Conservation (phyloP, 2,113 vertebrate genomes). For the Odontesthes bonariensis region DNA sequence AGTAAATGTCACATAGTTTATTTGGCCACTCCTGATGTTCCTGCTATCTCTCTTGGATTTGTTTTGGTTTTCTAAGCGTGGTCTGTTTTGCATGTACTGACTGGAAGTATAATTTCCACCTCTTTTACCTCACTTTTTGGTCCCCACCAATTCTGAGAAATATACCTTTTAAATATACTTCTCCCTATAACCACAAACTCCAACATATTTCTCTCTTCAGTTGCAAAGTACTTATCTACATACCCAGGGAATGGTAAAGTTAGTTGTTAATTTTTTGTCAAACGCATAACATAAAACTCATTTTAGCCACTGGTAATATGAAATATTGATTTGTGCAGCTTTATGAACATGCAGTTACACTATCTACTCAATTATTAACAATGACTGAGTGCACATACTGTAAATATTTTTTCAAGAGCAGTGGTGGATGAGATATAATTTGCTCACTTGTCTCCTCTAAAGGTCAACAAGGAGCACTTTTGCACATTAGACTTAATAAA, state of each 20-base stretch:
- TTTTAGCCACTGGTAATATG: constrained; percentile 20
- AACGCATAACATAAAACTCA: constrained; percentile 9
- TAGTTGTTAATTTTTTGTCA: constrained; percentile 18
- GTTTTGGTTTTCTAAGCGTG: too few species aligned
- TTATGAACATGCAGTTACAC: constrained; percentile 8
- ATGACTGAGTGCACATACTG: constrained; percentile 15
- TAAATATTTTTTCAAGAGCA: constrained; percentile 11
- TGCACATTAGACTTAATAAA: background rate
- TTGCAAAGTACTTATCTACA: background rate
- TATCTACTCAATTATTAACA: constrained; percentile 18
- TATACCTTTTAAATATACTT: too few species aligned
- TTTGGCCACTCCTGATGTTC: too few species aligned
- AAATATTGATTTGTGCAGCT: constrained; percentile 26
- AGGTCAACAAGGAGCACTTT: constrained; percentile 9
- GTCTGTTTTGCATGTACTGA: too few species aligned
- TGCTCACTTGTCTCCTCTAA: background rate
- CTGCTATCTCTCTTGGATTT: too few species aligned
- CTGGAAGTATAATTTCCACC: too few species aligned
- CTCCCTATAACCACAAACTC: too few species aligned
- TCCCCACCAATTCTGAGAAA: too few species aligned
- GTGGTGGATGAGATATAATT: constrained; percentile 9
- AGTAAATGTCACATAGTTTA: too few species aligned
- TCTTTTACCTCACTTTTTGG: too few species aligned
- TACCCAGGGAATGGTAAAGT: background rate
- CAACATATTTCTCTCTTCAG: background rate